phyloP scores from a whole-genome alignment of 2,888 invertebrate species.

The Punctoribates punctum region DNA sequence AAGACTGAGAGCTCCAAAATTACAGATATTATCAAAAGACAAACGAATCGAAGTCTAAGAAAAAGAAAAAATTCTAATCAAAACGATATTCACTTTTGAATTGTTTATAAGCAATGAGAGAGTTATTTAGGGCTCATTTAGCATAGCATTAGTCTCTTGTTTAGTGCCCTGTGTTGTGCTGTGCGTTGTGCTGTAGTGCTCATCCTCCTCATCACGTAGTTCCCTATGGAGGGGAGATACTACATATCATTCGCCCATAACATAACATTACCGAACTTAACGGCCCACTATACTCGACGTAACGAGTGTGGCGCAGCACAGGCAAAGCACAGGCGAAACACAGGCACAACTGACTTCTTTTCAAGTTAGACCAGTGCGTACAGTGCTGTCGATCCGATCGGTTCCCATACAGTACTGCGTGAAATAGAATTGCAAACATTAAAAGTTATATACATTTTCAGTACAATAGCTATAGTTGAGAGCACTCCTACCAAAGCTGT shows the following conservation, averaged over 20 bases:
- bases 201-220: conserved; percentile 37
- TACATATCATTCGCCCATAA: conserved; percentile 37
- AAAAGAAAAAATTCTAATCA: conserved; percentile 23
- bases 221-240: conserved; percentile 17
- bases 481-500: neutral
- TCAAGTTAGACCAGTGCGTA: conserved; percentile 24
- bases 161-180: neutral
- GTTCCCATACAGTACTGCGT: conserved; percentile 28
- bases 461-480: neutral
- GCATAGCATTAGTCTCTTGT: conserved; percentile 16
- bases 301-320: conserved; percentile 31
- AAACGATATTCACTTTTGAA: conserved; percentile 6
- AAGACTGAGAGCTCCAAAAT: neutral
- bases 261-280: conserved; percentile 33
- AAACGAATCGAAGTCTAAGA: neutral
- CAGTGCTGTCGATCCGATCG: conserved; percentile 19
- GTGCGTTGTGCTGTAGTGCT: conserved; percentile 22
- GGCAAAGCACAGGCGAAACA: neutral
- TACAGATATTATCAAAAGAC: conserved; percentile 3
- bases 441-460: neutral
- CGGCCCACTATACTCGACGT: conserved; percentile 36
- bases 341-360: neutral
- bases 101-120: conserved; percentile 34
- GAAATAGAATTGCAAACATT: neutral
- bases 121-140: conserved; percentile 38